These are phyloP conservation scores for Atherinomorus stipes DNA, from an alignment of 2,113 vertebrate genomes.

Conservation along the genomic window DNA sequence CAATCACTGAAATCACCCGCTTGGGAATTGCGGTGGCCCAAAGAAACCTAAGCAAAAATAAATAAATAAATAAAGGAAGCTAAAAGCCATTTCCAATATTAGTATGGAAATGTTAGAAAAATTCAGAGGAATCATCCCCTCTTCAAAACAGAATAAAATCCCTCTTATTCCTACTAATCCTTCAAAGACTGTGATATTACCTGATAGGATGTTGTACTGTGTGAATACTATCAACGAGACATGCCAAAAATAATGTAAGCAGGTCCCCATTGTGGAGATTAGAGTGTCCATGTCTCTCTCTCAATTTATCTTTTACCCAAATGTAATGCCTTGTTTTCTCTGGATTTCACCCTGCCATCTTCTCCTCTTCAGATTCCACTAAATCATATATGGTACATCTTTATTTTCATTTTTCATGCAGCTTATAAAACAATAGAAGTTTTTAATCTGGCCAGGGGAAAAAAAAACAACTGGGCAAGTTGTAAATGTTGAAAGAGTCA, in stretches of 20 bases:
- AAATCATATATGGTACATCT: conserved; percentile 3
- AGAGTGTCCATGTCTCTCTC: conserved; percentile 53
- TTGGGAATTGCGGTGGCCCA: conserved; percentile 48
- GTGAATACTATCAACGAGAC: conserved; percentile 79
- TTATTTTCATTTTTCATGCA: conserved; percentile 9
- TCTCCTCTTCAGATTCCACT: conserved; percentile 1
- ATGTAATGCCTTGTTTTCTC: conserved; percentile 41
- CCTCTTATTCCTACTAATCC: conserved; percentile 83
- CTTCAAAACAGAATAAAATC: conserved; percentile 77
- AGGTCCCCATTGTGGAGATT: conserved; percentile 78
- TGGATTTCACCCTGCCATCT: conserved; percentile 15
- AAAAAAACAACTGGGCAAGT: background rate
- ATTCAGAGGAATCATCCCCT: conserved; percentile 79
- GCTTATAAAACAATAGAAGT: conserved; percentile 22
- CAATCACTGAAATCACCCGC: conserved; percentile 53
- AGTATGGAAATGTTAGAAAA: conserved; percentile 78
- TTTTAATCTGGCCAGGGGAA: conserved; percentile 2
- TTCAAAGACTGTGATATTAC: conserved; percentile 82
- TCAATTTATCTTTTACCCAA: conserved; percentile 64
- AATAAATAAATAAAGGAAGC: conserved; percentile 46
- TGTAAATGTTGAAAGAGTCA: no score
- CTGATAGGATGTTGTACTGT: conserved; percentile 79
- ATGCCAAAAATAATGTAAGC: conserved; percentile 77
- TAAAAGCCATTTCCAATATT: conserved; percentile 81
- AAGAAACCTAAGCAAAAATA: conserved; percentile 54